Evolutionary conservation across 2,113 vertebrate genomes (phyloP).

Genomic region (Melospiza georgiana): DNA sequence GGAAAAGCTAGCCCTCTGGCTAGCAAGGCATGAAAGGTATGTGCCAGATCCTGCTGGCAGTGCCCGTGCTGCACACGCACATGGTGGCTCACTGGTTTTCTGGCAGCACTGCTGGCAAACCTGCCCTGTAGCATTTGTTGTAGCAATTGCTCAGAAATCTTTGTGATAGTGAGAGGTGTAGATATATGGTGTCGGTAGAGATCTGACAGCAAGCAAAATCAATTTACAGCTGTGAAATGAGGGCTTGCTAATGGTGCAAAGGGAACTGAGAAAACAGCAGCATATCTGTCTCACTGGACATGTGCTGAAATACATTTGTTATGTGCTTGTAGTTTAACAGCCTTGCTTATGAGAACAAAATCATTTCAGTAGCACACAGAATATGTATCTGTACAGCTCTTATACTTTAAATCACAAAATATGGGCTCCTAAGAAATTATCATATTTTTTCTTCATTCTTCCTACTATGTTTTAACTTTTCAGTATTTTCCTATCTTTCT

Average conservation of each 20-base stretch:
- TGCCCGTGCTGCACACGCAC: neutral
- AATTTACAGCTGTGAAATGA: neutral
- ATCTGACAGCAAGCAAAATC: neutral
- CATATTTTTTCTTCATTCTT: neutral
- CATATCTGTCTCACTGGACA: neutral
- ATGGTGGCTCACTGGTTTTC: neutral
- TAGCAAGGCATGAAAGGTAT: neutral
- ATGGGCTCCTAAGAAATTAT: neutral
- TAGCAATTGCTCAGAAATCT: neutral
- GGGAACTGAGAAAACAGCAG: neutral
- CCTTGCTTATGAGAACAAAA: neutral
- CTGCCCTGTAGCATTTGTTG: neutral
- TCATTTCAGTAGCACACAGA: neutral
- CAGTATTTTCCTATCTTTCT: neutral
- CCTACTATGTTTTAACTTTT: neutral
- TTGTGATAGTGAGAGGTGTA: neutral
- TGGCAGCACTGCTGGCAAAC: neutral
- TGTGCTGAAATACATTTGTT: neutral
- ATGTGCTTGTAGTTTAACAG: neutral
- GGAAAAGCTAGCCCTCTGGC: neutral
- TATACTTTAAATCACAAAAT: neutral
- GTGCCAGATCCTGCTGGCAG: neutral
- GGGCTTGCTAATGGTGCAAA: neutral
- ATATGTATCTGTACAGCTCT: neutral
- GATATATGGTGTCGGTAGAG: rapidly evolving